Conservation (phyloP, 2,888 invertebrate species). For the Lasioglossum pauxillum region DNA sequence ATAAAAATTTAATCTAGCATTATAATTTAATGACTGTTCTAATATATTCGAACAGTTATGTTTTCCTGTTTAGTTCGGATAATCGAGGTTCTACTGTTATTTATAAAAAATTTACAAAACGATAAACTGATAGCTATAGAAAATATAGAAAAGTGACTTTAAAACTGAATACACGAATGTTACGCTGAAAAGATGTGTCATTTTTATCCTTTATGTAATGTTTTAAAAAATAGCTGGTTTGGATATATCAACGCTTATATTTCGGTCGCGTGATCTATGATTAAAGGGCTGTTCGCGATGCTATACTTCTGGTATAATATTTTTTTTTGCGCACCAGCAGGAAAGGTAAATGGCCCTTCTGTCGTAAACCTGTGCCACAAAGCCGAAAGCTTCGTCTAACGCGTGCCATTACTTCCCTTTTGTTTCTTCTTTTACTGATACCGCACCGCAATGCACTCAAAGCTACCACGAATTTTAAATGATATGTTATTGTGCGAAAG, state of each 20-base stretch:
- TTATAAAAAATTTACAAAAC: not conserved
- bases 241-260: slow-evolving; percentile 66
- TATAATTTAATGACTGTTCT: too few relatives aligned
- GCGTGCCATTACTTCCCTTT: slow-evolving; percentile 34
- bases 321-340: slow-evolving; percentile 32
- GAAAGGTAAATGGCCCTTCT: slow-evolving; percentile 61
- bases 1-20: too few relatives aligned
- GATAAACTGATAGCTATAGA: not conserved
- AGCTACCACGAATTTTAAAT: slow-evolving; percentile 40
- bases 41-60: too few relatives aligned
- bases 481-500: slow-evolving; percentile 34
- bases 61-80: too few relatives aligned
- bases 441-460: slow-evolving; percentile 24
- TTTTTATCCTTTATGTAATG: slow-evolving; percentile 56
- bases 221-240: slow-evolving; percentile 48
- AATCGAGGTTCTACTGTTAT: not conserved
- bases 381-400: slow-evolving; percentile 42
- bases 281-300: slow-evolving; percentile 51
- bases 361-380: slow-evolving; percentile 52
- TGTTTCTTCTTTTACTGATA: slow-evolving; percentile 33
- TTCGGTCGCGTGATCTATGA: slow-evolving; percentile 60
- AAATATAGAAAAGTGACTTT: not conserved
- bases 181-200: not conserved
- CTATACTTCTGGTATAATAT: slow-evolving; percentile 51
- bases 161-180: not conserved